Percentiles rank a stretch among this genome's conserved stretches.
These are phyloP conservation scores for Coracopsis vasa DNA, from an alignment of 2,113 vertebrate genomes.

Conservation along the genomic window DNA sequence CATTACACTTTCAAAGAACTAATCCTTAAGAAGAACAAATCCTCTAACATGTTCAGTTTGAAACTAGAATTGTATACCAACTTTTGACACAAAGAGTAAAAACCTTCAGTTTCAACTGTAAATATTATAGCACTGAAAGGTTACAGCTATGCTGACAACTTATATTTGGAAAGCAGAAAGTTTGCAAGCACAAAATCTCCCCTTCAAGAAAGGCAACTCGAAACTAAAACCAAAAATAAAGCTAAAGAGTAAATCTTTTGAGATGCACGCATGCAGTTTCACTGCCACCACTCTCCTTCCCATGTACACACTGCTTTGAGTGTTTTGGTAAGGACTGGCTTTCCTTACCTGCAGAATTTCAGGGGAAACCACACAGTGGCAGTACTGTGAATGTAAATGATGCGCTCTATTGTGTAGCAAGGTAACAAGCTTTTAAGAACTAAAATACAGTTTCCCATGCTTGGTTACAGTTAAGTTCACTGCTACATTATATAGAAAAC, in stretches of 20 bases:
- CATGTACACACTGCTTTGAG: neutral
- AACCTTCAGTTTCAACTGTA: neutral
- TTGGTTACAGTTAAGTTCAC: neutral
- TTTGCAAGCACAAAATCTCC: neutral
- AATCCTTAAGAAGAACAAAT: neutral
- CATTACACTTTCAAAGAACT: neutral
- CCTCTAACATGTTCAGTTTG: neutral
- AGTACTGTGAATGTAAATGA: slow-evolving; percentile 48
- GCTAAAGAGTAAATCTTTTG: neutral
- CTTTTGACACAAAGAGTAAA: neutral
- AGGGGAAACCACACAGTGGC: slow-evolving; percentile 56
- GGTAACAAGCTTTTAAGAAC: neutral
- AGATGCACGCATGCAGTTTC: neutral
- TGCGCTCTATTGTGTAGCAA: neutral
- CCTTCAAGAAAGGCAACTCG: neutral
- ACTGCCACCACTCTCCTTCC: neutral
- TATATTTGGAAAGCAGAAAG: neutral
- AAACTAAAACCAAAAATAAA: neutral
- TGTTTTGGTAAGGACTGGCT: neutral
- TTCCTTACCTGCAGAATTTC: slow-evolving; percentile 16
- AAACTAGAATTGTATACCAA: neutral
- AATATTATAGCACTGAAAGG: neutral
- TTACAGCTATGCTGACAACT: neutral
- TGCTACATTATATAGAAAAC: neutral
- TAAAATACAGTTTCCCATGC: neutral